Base-by-base conservation (phyloP, 2,888 invertebrate genomes). In the Acrocyrtus sp. region DNA sequence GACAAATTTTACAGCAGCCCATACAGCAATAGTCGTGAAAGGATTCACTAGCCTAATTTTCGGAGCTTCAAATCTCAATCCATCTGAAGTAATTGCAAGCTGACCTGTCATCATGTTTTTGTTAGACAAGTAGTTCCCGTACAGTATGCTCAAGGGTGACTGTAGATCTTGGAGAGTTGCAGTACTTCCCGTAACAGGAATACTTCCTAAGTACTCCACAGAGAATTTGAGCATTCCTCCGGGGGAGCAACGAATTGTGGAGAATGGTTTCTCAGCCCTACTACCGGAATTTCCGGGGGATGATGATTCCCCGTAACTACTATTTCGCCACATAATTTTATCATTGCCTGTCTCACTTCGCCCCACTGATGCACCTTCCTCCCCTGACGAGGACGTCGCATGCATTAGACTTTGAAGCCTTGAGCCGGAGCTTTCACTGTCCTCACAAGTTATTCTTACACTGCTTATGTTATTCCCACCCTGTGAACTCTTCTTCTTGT, bases 1-100 rank as follows among this genome's bases (percentile, higher is more conserved):
- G 6, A 92, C 90, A 83, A 95, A 92, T 84, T 94, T 93, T 1
- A 95, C 91, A 0, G 95, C 94, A 19, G 95, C 95, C 95, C 95
- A 95, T 1, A 95, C 95, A 1, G 95, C 95, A 84, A 95, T 95
- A 51, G 94, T 92, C 21, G 94, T 92, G 82, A 95, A 95, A 1
- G 94, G 92, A 82, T 95, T 94, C 61, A 91, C 85, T 62, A 86
- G 85, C 5, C 81, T 75, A 15, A 81, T 74, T 72, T 80, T 80
- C 0, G 81, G 79, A n/a, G 80, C 78, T 83, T 89, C 87, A n/a
- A 92, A 90, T 84, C 90, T 89, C n/a, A 93, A 85, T 21, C 93
- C 93, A 61, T 87, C 86, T 80, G 87, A 86, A 1, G 90, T 90
- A 79, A 91, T 91, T 84, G 91, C 90, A 83, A 91, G 83, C 12